Base-by-base conservation (phyloP, 2,797 vertebrate genomes). In the Pipistrellus kuhlii region DNA sequence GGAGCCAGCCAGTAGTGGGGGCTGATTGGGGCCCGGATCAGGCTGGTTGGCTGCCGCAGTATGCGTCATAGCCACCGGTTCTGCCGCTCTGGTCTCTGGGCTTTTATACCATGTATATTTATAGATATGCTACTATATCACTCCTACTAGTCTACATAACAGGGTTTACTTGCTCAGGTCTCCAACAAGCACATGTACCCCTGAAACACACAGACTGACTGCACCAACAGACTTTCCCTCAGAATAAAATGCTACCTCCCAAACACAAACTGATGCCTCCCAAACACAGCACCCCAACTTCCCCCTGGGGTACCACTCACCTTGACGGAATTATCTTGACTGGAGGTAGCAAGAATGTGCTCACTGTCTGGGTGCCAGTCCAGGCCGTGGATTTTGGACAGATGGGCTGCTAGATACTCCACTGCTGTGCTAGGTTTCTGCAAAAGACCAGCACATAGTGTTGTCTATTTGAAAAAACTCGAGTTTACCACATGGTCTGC, bases 361-460 rank as follows among this genome's bases (percentile, higher is more conserved):
- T 99, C 99, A 1, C 99, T 99, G 97, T 99, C 99, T 0, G 99
- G 99, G 85, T 99, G 99, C 99, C 99, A 99, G 97, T 99, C 99
- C 51, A 99, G 98, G 81, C 99, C 99, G 0, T 99, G 99, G 97
- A 99, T 99, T 98, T 99, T 99, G 2, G 99, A 99, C 94, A 99
- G 98, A 97, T 99, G 99, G 88, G 99, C 99, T 6, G 99, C 99
- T 27, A 99, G 98, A 41, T 99, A 99, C 91, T 99, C 99, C 6
- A 99, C 98, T 0, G 99, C 99, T 5, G 99, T 99, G 98, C 98
- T 99, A 25, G 99, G 99, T 98, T 99, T 99, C 99, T 99, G 97
- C 91, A 98, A 97, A 82, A 97, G 96, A 95, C 13, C 15, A 51
- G n/a, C 91, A 88, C 23, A 7, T 14, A 78, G 69, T 32, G 3